A percentile compares a stretch with the other conserved stretches of the same genome.
Conservation (phyloP, 2,888 invertebrate species). For the Aleiodes alternator region DNA sequence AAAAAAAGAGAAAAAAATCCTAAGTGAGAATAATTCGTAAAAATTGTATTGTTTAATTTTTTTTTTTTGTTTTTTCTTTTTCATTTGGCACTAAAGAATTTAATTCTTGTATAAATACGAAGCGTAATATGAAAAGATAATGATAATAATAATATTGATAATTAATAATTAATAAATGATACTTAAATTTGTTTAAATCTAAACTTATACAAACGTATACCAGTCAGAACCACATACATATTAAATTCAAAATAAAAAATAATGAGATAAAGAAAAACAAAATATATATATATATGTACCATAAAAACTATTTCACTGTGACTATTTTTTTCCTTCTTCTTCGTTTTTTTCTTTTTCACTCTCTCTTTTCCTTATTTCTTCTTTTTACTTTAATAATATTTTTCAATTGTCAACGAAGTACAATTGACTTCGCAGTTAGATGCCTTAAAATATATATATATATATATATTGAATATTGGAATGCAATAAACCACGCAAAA, state of each 20-base stretch:
- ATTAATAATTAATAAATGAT: slow-evolving; percentile 3
- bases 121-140: slow-evolving; percentile 51
- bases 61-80: slow-evolving; percentile 51
- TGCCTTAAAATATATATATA: slow-evolving; percentile 50
- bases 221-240: slow-evolving; percentile 50
- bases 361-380: background rate
- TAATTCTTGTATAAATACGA: slow-evolving; percentile 58
- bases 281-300: slow-evolving; percentile 29
- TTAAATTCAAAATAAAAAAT: slow-evolving; percentile 38
- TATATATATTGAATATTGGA: slow-evolving; percentile 54
- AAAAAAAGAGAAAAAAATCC: slow-evolving; percentile 53
- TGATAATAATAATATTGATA: slow-evolving; percentile 26
- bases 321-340: slow-evolving; percentile 3
- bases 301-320: slow-evolving; percentile 24
- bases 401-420: slow-evolving; percentile 51
- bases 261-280: slow-evolving; percentile 45
- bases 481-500: slow-evolving; percentile 57
- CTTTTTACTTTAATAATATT: slow-evolving; percentile 15
- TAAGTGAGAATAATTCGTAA: slow-evolving; percentile 55
- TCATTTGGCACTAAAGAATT: slow-evolving; percentile 70
- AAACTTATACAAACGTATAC: slow-evolving; percentile 49
- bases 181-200: slow-evolving; percentile 37
- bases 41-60: slow-evolving; percentile 53
- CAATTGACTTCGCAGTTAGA: slow-evolving; percentile 50
- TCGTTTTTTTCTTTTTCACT: too few species aligned